These are phyloP conservation scores for Cosmopolites sordidus DNA, from an alignment of 2,888 invertebrate genomes.

Conservation along the genomic window DNA sequence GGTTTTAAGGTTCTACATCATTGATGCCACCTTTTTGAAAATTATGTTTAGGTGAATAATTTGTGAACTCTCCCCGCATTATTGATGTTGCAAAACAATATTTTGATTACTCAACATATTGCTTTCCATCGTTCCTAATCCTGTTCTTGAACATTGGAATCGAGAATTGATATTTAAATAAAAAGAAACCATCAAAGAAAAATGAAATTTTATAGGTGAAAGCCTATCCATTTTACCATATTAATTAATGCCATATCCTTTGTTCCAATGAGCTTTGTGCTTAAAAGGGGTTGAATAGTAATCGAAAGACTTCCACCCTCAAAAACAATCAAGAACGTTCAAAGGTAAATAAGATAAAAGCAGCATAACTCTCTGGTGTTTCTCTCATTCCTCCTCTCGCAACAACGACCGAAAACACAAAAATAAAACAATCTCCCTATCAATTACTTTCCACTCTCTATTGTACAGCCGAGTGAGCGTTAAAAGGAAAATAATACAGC, in stretches of 20 bases:
- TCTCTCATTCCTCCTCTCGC: conserved; percentile 10
- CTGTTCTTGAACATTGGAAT: too few species aligned
- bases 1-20: too few species aligned
- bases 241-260: not conserved
- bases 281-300: not conserved
- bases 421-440: conserved; percentile 26
- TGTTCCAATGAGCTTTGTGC: not conserved
- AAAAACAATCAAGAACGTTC: conserved; percentile 10
- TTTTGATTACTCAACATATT: too few species aligned
- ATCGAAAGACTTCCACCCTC: not conserved
- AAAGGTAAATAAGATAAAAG: conserved; percentile 18
- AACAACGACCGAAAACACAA: conserved; percentile 18
- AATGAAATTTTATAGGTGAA: too few species aligned
- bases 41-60: too few species aligned
- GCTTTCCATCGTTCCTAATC: too few species aligned
- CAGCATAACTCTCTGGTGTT: conserved; percentile 9
- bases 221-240: too few species aligned
- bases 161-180: too few species aligned
- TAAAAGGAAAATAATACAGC: conserved; percentile 19
- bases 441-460: conserved; percentile 25
- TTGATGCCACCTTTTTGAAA: too few species aligned
- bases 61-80: too few species aligned
- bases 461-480: conserved; percentile 21
- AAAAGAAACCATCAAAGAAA: too few species aligned
- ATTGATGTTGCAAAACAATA: too few species aligned